Percentiles rank a stretch among this genome's conserved stretches.
phyloP scores from a whole-genome alignment of 2,797 vertebrate genomes.

The Buceros bicornis region DNA sequence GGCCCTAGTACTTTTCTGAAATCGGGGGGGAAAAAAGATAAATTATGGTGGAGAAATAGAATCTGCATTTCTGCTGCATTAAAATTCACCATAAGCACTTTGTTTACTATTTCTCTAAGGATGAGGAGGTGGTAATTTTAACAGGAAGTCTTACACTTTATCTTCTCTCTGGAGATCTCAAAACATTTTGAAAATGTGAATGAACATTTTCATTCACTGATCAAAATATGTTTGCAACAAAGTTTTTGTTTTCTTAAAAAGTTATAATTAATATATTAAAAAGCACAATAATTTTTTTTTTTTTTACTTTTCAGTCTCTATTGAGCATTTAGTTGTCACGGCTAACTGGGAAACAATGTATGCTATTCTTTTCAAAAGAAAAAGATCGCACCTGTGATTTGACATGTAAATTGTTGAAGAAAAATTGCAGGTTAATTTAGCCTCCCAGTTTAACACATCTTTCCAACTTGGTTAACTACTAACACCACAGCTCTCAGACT shows the following conservation, averaged over 20 bases:
- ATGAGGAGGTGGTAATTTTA: neutral
- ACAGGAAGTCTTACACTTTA: neutral
- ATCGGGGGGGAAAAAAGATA: rapidly evolving
- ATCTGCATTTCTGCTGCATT: neutral
- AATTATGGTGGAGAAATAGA: neutral
- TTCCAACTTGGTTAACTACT: neutral
- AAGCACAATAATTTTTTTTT: neutral
- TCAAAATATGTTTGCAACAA: conserved; percentile 17
- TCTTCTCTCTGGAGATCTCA: conserved; percentile 3
- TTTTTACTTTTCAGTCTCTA: neutral
- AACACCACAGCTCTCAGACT: neutral
- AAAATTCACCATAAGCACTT: neutral
- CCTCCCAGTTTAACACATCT: neutral
- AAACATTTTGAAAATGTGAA: neutral
- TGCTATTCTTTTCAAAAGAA: neutral
- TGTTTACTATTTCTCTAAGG: neutral
- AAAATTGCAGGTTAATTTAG: neutral
- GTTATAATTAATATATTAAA: neutral
- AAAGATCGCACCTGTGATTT: neutral
- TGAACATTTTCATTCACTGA: neutral
- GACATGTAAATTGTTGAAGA: neutral
- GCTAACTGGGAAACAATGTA: neutral
- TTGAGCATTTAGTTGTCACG: neutral
- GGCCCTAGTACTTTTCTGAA: neutral
- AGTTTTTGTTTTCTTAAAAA: conserved; percentile 16